Conservation (phyloP, 2,888 invertebrate species). For the Tubulanus polymorphus region DNA sequence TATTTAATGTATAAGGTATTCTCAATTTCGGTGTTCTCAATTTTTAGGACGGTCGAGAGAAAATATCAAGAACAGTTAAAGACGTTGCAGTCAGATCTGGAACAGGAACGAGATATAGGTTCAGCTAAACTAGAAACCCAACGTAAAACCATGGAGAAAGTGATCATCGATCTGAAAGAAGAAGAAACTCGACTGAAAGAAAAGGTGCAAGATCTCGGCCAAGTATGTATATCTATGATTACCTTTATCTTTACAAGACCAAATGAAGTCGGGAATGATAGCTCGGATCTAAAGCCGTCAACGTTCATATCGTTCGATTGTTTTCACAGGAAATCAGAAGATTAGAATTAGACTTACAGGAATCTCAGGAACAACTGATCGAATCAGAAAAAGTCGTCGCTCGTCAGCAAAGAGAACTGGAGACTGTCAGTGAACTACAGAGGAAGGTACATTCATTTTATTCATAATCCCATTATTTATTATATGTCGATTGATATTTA, state of each 20-base stretch:
- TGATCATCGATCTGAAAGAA: slow-evolving; percentile 64
- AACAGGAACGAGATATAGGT: slow-evolving; percentile 71
- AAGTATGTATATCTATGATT: slow-evolving; percentile 28
- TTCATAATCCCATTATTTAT: not conserved
- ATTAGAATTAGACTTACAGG: slow-evolving; percentile 60
- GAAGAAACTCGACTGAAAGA: slow-evolving; percentile 66
- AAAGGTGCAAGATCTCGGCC: slow-evolving; percentile 62
- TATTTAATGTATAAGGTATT: too few species aligned
- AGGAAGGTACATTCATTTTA: slow-evolving; percentile 31
- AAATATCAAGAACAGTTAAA: slow-evolving; percentile 73
- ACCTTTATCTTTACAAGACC: not conserved
- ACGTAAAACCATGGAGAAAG: slow-evolving; percentile 59
- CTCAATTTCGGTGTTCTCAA: too few species aligned
- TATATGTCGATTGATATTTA: not conserved
- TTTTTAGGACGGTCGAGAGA: slow-evolving; percentile 64
- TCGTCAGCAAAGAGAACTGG: slow-evolving; percentile 44
- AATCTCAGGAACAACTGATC: slow-evolving; percentile 59
- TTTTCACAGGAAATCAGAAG: slow-evolving; percentile 60
- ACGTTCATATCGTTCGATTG: not conserved
- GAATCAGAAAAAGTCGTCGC: slow-evolving; percentile 55
- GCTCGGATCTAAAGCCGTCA: not conserved
- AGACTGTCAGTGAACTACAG: slow-evolving; percentile 32
- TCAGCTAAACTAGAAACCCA: slow-evolving; percentile 57
- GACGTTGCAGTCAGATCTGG: slow-evolving; percentile 66
- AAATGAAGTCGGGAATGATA: not conserved